Conservation (phyloP, 37 sponge, comb jelly and placozoan genomes). For the Ephydatia muelleri region DNA sequence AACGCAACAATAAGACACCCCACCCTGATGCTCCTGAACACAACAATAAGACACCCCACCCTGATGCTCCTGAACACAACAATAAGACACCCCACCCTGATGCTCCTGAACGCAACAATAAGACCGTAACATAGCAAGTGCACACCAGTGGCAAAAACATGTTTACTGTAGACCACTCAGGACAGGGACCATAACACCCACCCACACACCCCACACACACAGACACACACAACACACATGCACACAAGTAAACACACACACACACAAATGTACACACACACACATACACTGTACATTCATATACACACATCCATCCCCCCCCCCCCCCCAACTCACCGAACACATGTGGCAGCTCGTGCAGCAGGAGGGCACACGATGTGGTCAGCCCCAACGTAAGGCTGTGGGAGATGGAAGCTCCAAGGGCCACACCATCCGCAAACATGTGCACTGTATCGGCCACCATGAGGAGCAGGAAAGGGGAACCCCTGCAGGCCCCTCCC, state of each 20-base stretch:
- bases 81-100: too few relatives aligned
- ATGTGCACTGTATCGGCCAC: neutral
- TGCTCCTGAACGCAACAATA: too few relatives aligned
- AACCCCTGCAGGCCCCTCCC: neutral
- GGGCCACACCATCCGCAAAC: neutral
- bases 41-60: too few relatives aligned
- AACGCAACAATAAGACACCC: too few relatives aligned
- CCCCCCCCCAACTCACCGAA: neutral
- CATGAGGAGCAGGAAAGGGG: neutral
- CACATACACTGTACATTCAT: neutral
- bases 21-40: too few relatives aligned
- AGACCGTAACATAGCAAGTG: too few relatives aligned
- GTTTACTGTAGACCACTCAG: too few relatives aligned
- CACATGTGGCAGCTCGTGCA: neutral
- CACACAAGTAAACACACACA: conserved; percentile 1
- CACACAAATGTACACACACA: neutral
- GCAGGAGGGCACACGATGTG: neutral
- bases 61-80: too few relatives aligned
- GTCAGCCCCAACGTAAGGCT: neutral
- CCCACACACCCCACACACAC: too few relatives aligned
- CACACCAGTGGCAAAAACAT: too few relatives aligned
- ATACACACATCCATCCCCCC: neutral
- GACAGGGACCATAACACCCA: too few relatives aligned
- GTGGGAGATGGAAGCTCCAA: neutral
- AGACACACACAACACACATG: neutral